Evolutionary conservation across 2,797 vertebrate genomes (phyloP), one percentile per base, ranked within the genome.

Genomic region (Microtus obscurus): DNA sequence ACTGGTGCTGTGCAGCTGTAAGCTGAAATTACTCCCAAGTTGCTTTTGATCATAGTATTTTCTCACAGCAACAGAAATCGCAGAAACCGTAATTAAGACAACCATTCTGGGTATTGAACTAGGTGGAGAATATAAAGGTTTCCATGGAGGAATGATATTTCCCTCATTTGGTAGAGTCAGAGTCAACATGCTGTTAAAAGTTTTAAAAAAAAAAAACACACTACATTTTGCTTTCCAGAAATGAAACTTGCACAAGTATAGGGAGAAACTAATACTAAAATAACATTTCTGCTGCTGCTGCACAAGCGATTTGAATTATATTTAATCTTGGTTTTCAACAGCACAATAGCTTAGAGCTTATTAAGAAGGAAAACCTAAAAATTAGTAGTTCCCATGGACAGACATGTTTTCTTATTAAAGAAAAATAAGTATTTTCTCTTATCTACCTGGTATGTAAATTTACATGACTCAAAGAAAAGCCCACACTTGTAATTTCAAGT

Each of bases 91-190:
- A 69, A n/a, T 69, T 37, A 86, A 53, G 12, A n/a, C 45, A 69
- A 31, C n/a, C 29, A 0, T 87, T 95, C 31, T 78, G 81, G 37
- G 73, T 78, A 6, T 81, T 89, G 31, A 89, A 91, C 71, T 45
- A 71, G 21, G 19, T 34, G 8, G 56, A 10, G 51, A 45, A 91
- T 69, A 76, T 51, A n/a, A 94, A 91, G 2, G 4, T 80, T 83
- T 92, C 93, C 76, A 86, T 92, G 8, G 74, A 59, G 74, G 92
- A 1, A 73, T 74, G 19, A 51, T 92, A 94, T 91, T 89, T 80
- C 3, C 13, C 13, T 59, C 63, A 56, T 71, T 48, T 93, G 53
- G 8, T 78, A 82, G 9, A 93, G 3, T 19, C 63, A 91, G 78
- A 74, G n/a, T 95, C 29, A 93, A 77, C 81, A 73, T 74, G 59